Base-by-base conservation (phyloP, 92 coral and sea anemone genomes). In the Hydrozoanthus gracilis region DNA sequence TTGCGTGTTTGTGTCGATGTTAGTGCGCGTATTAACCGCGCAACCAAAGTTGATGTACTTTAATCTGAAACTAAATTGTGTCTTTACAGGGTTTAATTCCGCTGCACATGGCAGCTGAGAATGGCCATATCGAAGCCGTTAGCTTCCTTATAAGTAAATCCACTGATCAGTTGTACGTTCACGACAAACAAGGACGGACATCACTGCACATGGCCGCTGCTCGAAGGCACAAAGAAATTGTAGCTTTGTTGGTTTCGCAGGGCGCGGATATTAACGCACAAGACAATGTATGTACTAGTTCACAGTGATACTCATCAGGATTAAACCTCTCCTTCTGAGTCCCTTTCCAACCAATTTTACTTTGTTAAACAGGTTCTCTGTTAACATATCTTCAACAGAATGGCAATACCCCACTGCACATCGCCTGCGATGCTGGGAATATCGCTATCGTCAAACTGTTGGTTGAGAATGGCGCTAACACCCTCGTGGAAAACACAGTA, bases 101-200 rank as follows among this genome's bases (percentile, higher is more conserved):
- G 3, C 91, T 96, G 4, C 99, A 96, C 70, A 87, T 95, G 82
- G 99, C 99, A 14, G 90, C 99, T 51, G 87, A 87, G 48, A 95
- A 86, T 82, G 99, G 99, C 8, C 99, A 96, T 87, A 92, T 92
- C 51, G 95, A 93, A 73, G 99, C 95, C 2, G 99, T 93, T 56
- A 95, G 99, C 76, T 64, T 93, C 8, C 89, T 96, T 16, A 91
- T 96, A 16, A 95, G 98, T 79, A 96, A 96, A 78, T 86, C 93
- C 16, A 14, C 96, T 11, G 91, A 87, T 4, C 93, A 93, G 82
- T 65, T 96, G 68, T 94, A 92, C 60, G 92, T 86, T 27, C 89
- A 88, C 18, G 99, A 96, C 62, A 90, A 82, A 2, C 88, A 86
- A 10, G 99, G 99, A 0, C 92, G 91, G n/a, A 92, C 96, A 4